A percentile compares a stretch with the other conserved stretches of the same genome.
Evolutionary conservation across 2,888 invertebrate species (phyloP).

Genomic region (Diabrotica balteata): DNA sequence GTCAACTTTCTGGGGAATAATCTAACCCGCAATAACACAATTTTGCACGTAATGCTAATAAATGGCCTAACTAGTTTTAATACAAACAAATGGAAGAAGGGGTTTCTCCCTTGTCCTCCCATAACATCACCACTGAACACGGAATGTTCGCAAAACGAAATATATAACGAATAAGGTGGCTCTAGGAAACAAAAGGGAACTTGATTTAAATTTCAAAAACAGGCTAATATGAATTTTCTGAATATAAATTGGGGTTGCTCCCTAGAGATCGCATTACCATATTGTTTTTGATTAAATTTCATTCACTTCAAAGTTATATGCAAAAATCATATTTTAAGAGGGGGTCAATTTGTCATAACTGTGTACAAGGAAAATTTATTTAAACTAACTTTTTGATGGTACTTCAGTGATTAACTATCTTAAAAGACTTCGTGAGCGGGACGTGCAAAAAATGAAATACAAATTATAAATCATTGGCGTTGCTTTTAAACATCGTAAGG

Average conservation of each 20-base stretch:
- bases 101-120: not conserved
- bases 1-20: too few species aligned
- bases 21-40: too few species aligned
- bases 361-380: not conserved
- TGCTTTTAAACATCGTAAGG: too few species aligned
- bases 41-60: constrained; percentile 4
- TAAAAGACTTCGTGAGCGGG: too few species aligned
- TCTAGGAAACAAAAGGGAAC: constrained; percentile 20
- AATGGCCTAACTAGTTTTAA: constrained; percentile 1
- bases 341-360: constrained; percentile 15
- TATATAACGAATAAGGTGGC: constrained; percentile 15
- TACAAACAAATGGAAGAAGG: constrained; percentile 4
- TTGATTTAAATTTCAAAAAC: constrained; percentile 27
- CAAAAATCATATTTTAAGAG: constrained; percentile 17
- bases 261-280: constrained; percentile 24
- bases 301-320: constrained; percentile 24
- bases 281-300: constrained; percentile 26
- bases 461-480: too few species aligned
- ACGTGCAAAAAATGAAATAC: too few species aligned
- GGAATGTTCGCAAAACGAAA: not conserved
- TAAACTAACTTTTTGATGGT: too few species aligned
- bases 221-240: constrained; percentile 28
- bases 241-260: constrained; percentile 23
- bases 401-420: too few species aligned
- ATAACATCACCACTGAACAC: not conserved